These are phyloP conservation scores for Stictonetta naevosa DNA, from an alignment of 2,113 vertebrate genomes.

Conservation along the genomic window DNA sequence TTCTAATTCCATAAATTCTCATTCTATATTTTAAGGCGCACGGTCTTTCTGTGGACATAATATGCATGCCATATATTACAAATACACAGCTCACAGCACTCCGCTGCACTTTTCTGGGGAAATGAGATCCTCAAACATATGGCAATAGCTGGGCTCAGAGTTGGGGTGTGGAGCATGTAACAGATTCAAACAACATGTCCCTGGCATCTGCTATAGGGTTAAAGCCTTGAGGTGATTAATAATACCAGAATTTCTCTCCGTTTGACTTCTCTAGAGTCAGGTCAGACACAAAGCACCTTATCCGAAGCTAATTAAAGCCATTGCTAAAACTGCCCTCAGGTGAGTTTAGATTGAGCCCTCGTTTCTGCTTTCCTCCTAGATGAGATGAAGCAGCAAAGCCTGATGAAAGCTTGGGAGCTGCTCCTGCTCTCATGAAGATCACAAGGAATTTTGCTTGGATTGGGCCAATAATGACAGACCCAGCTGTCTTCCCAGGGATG, in stretches of 20 bases:
- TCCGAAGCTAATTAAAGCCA: background rate
- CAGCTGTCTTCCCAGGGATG: conserved; percentile 2
- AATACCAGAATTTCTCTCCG: background rate
- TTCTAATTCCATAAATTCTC: too few relatives aligned
- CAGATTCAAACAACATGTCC: background rate
- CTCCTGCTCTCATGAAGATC: background rate
- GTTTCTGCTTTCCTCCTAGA: background rate
- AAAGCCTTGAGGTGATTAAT: background rate
- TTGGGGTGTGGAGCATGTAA: background rate
- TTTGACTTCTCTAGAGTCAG: background rate
- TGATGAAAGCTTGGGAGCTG: background rate
- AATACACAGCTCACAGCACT: background rate
- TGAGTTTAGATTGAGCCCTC: background rate
- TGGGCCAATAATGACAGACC: background rate
- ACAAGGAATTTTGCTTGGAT: background rate
- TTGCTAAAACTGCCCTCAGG: background rate
- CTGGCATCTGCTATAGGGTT: background rate
- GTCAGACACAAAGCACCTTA: background rate
- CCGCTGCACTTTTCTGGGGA: background rate
- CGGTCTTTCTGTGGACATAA: background rate
- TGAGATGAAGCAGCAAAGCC: background rate
- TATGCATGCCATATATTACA: background rate
- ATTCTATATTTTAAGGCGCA: too few relatives aligned
- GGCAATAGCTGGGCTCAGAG: background rate
- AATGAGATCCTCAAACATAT: background rate